phyloP scores from a whole-genome alignment of 2,888 invertebrate species.

The Heliconius aoede region DNA sequence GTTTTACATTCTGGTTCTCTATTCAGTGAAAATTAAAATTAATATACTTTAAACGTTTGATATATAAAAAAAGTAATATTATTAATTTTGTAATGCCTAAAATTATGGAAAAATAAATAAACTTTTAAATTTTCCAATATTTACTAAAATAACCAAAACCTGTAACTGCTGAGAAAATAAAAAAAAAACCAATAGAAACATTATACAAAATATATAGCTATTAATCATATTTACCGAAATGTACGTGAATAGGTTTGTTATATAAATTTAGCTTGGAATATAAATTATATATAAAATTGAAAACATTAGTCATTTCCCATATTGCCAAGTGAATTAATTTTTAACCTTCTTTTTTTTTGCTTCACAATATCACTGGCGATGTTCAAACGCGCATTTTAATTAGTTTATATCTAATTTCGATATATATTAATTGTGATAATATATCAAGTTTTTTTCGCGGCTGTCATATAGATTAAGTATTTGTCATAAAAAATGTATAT shows the following conservation, averaged over 20 bases:
- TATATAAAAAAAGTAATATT: no score
- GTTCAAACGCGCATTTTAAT: background rate
- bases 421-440: background rate
- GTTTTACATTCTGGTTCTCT: background rate
- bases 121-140: no score
- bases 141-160: no score
- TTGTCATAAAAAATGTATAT: background rate
- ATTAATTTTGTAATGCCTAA: no score
- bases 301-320: constrained; percentile 33
- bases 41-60: no score
- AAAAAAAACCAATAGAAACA: background rate
- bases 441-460: background rate
- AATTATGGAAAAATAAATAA: no score
- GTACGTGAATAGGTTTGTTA: background rate
- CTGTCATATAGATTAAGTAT: background rate
- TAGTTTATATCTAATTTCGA: background rate
- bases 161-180: no score
- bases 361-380: background rate
- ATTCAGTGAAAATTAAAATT: no score
- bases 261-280: constrained; percentile 30
- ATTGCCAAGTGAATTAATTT: constrained; percentile 28
- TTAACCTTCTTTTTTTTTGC: constrained; percentile 6
- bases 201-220: constrained; percentile 6
- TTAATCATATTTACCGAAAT: constrained; percentile 4
- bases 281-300: constrained; percentile 40